Evolutionary conservation across 1,140 invertebrate genomes (phyloP).

Genomic region (Atta colombica): DNA sequence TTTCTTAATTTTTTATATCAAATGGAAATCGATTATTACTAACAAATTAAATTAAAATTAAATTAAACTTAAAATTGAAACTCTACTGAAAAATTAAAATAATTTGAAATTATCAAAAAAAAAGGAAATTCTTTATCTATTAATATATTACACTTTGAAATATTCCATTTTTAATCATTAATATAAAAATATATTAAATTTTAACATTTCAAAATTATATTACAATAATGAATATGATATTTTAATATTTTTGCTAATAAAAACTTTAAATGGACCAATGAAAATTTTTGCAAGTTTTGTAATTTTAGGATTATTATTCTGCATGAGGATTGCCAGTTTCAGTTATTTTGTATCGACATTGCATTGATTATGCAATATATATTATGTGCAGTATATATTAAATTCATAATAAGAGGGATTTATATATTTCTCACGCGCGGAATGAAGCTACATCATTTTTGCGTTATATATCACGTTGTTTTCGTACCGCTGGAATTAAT

Average conservation of each 20-base stretch:
- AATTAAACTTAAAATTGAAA: constrained; percentile 6
- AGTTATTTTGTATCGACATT: no score
- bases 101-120: neutral
- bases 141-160: neutral
- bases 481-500: constrained; percentile 3
- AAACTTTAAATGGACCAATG: neutral
- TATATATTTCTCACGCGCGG: neutral
- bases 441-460: neutral
- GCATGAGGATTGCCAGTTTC: neutral
- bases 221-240: neutral
- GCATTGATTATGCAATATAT: neutral
- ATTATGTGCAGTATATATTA: neutral
- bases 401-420: neutral
- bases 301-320: neutral
- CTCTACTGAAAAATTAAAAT: neutral
- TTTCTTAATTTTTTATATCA: neutral
- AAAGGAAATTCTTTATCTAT: neutral
- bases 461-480: neutral
- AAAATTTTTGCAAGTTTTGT: neutral
- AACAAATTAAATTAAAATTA: neutral
- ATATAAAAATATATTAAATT: neutral
- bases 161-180: neutral
- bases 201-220: constrained; percentile 1
- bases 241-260: neutral
- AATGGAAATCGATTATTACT: neutral